phyloP scores from a whole-genome alignment of 2,888 invertebrate genomes.

The Diarsia brunnea region DNA sequence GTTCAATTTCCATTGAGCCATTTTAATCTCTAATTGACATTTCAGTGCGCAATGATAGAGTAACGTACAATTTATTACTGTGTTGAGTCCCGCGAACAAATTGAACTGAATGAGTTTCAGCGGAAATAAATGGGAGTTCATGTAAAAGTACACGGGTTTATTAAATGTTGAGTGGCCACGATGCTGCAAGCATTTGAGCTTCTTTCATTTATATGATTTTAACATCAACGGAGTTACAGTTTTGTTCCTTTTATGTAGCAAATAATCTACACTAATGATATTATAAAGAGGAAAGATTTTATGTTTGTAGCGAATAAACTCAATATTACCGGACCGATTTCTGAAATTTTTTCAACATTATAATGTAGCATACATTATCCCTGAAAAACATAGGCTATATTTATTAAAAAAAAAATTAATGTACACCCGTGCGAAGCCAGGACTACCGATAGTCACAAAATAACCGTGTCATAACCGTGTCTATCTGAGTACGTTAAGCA shows the following conservation, averaged over 20 bases:
- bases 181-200: slow-evolving; percentile 57
- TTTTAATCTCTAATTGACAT: slow-evolving; percentile 85
- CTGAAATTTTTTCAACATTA: no score
- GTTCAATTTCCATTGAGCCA: slow-evolving; percentile 77
- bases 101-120: slow-evolving; percentile 62
- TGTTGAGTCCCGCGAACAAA: slow-evolving; percentile 61
- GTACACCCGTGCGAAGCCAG: no score
- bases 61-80: slow-evolving; percentile 75
- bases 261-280: no score
- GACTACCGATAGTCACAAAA: neutral
- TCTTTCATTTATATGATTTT: slow-evolving; percentile 35
- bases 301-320: no score
- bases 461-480: neutral
- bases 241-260: slow-evolving; percentile 4
- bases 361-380: no score
- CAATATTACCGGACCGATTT: no score
- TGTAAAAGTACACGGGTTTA: slow-evolving; percentile 57
- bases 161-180: slow-evolving; percentile 48
- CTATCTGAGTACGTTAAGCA: neutral
- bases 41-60: slow-evolving; percentile 78
- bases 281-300: no score
- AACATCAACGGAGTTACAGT: slow-evolving; percentile 23
- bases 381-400: no score
- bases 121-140: slow-evolving; percentile 57
- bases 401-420: no score